Conservation (phyloP, 1,140 invertebrate species). For the Brachionus calyciflorus region DNA sequence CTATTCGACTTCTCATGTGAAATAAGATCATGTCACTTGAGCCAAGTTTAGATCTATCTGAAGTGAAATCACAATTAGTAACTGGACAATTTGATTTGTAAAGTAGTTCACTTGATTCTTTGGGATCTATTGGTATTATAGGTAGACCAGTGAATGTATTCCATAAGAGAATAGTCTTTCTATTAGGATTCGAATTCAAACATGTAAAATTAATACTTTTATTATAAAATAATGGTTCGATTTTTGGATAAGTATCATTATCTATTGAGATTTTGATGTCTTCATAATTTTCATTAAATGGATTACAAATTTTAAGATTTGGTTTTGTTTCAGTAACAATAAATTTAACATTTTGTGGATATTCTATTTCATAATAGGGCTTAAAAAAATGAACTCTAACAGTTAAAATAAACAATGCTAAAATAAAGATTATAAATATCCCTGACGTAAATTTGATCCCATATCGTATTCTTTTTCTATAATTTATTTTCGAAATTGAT, state of each 20-base stretch:
- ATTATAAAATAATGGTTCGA: neutral
- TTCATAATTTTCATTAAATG: neutral
- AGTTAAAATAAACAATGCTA: neutral
- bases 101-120: neutral
- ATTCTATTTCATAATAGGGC: neutral
- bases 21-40: conserved; percentile 44
- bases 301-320: neutral
- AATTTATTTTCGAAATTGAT: no score
- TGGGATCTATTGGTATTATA: neutral
- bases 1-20: conserved; percentile 38
- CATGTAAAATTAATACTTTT: neutral
- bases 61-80: neutral
- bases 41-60: neutral
- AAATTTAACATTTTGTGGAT: neutral
- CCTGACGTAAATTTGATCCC: no score
- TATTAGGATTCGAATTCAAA: neutral
- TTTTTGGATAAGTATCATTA: neutral
- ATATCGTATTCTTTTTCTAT: no score
- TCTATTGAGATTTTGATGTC: neutral
- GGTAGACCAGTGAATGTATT: neutral
- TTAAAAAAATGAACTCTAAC: no score
- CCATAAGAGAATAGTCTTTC: conserved; percentile 2
- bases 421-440: no score
- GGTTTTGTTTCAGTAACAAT: neutral
- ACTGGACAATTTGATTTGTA: neutral